phyloP scores from a whole-genome alignment of 2,888 invertebrate genomes.

The Phyllotreta cruciferae region DNA sequence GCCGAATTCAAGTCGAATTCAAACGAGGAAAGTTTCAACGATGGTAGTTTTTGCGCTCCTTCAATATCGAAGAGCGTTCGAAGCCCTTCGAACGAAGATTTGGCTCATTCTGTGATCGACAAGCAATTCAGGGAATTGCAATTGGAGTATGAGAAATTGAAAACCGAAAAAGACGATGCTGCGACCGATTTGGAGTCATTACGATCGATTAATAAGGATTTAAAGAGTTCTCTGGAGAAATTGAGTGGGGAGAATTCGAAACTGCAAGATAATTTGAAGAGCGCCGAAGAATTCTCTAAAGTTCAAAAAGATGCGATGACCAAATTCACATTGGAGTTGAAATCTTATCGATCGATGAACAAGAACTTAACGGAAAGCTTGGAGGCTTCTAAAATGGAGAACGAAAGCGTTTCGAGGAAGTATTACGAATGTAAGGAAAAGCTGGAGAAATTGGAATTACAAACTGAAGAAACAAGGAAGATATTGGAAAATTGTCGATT shows the following conservation, averaged over 20 bases:
- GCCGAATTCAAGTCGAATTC: conserved; percentile 56
- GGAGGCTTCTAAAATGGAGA: not conserved
- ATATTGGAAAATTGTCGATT: no score
- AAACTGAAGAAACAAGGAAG: no score
- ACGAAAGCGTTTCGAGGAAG: not conserved
- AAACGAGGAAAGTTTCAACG: conserved; percentile 46
- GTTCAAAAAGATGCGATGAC: no score
- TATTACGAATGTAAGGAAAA: not conserved
- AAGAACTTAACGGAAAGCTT: not conserved
- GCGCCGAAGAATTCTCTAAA: no score
- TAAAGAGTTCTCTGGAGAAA: not conserved
- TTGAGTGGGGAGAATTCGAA: not conserved
- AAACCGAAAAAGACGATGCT: conserved; percentile 8
- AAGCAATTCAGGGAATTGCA: conserved; percentile 57
- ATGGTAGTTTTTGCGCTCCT: conserved; percentile 36
- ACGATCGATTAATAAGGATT: not conserved
- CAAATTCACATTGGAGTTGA: conserved; percentile 1
- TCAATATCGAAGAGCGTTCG: conserved; percentile 39
- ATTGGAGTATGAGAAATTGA: conserved; percentile 49
- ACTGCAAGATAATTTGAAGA: no score
- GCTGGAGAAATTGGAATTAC: no score
- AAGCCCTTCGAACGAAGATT: conserved; percentile 48
- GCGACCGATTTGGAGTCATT: no score
- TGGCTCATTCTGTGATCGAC: conserved; percentile 58
- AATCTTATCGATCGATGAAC: not conserved